A percentile compares a stretch with the other conserved stretches of the same genome.
These are phyloP conservation scores for Troides oblongomaculatus DNA, from an alignment of 2,888 invertebrate species.

Conservation along the genomic window DNA sequence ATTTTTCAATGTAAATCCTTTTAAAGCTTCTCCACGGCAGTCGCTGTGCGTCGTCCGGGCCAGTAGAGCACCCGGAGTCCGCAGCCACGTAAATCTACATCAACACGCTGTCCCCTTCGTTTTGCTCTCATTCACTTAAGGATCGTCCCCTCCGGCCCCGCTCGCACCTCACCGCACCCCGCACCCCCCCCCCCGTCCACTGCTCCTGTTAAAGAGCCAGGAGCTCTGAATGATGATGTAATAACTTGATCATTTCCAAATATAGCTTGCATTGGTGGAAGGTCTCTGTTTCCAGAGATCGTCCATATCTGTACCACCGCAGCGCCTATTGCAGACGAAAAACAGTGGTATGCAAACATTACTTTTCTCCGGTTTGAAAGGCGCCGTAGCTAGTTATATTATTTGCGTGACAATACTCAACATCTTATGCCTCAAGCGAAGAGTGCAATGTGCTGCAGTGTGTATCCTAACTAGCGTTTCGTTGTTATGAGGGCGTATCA, in stretches of 20 bases:
- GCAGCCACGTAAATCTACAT: conserved; percentile 72
- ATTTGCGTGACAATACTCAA: no score
- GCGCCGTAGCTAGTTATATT: no score
- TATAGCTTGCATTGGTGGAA: no score
- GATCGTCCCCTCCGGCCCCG: conserved; percentile 30
- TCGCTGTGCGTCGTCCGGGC: conserved; percentile 44
- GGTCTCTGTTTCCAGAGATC: no score
- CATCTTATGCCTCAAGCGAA: no score
- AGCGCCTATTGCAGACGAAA: no score
- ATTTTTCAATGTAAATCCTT: conserved; percentile 1
- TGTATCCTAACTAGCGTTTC: no score
- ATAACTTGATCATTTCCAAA: background rate
- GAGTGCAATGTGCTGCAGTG: no score
- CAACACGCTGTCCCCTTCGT: conserved; percentile 70
- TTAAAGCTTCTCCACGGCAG: conserved; percentile 41
- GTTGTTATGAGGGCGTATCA: no score
- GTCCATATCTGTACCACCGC: no score
- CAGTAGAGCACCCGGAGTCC: conserved; percentile 72
- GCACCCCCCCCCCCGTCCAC: conserved; percentile 24
- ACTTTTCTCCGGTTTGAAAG: no score
- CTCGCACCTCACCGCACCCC: conserved; percentile 28
- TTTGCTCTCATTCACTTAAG: conserved; percentile 68
- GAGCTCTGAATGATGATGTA: conserved; percentile 9
- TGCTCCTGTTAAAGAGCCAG: conserved; percentile 16
- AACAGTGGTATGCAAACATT: no score